Evolutionary conservation across 2,888 invertebrate species (phyloP).

Genomic region (Conomelus anceps): DNA sequence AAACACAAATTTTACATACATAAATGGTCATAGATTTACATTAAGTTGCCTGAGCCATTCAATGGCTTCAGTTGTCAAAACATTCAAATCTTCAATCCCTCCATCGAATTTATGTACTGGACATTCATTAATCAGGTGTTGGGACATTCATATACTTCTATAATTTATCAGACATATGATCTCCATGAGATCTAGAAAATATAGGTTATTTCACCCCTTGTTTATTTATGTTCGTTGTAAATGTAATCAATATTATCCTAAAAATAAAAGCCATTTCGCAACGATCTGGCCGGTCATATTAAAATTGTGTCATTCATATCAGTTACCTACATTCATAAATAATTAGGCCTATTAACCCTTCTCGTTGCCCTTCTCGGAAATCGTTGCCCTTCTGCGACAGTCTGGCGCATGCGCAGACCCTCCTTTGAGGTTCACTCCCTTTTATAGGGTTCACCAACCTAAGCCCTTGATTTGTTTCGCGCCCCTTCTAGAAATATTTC

Average conservation of each 20-base stretch:
- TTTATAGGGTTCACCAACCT: not conserved
- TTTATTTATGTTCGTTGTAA: no score
- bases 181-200: not conserved
- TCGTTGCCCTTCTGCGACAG: not conserved
- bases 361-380: not conserved
- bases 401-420: not conserved
- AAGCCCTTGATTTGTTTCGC: not conserved
- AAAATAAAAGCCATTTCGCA: not conserved
- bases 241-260: not conserved
- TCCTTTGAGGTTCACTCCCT: not conserved
- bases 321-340: not conserved
- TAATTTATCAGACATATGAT: not conserved
- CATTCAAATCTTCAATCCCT: no score
- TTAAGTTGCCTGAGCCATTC: no score
- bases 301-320: not conserved
- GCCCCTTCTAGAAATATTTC: not conserved
- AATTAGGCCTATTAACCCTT: not conserved
- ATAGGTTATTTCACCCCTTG: not conserved
- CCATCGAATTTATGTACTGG: no score
- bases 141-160: no score
- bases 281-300: not conserved
- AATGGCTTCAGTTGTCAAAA: no score
- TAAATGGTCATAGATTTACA: no score
- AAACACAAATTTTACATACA: no score
- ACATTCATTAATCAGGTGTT: no score